A percentile compares a stretch with the other conserved stretches of the same genome.
These are phyloP conservation scores for Amazona ochrocephala DNA, from an alignment of 2,797 vertebrate genomes.

Conservation along the genomic window DNA sequence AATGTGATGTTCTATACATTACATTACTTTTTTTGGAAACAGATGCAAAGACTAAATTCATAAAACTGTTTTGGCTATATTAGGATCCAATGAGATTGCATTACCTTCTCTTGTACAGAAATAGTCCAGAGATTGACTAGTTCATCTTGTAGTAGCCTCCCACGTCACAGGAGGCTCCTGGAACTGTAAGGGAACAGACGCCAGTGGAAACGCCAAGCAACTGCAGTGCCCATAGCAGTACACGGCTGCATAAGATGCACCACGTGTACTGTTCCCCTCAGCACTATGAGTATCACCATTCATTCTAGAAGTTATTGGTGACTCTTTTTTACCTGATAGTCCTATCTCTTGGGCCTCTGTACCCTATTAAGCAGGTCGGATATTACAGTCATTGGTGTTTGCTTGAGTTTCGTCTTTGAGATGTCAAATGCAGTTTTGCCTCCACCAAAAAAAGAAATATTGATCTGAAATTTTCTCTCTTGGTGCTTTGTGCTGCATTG, in stretches of 20 bases:
- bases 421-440: not conserved
- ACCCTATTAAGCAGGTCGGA: not conserved
- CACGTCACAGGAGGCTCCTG: not conserved
- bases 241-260: not conserved
- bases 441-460: accelerated
- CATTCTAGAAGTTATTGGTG: not conserved
- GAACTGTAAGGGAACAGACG: not conserved
- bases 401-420: not conserved
- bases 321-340: not conserved
- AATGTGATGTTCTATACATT: not conserved
- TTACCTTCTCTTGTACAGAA: constrained; percentile 14
- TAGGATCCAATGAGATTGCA: not conserved
- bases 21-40: not conserved
- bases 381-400: not conserved
- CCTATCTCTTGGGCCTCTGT: not conserved
- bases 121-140: not conserved
- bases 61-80: not conserved
- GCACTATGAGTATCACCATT: not conserved
- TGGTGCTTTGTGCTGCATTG: not conserved
- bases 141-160: not conserved
- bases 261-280: not conserved
- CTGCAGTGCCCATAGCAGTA: not conserved
- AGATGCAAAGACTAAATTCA: not conserved
- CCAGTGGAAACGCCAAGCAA: not conserved
- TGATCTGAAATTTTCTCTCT: not conserved